Conservation (phyloP, 2,888 invertebrate species). For the Campoplex capitator region DNA sequence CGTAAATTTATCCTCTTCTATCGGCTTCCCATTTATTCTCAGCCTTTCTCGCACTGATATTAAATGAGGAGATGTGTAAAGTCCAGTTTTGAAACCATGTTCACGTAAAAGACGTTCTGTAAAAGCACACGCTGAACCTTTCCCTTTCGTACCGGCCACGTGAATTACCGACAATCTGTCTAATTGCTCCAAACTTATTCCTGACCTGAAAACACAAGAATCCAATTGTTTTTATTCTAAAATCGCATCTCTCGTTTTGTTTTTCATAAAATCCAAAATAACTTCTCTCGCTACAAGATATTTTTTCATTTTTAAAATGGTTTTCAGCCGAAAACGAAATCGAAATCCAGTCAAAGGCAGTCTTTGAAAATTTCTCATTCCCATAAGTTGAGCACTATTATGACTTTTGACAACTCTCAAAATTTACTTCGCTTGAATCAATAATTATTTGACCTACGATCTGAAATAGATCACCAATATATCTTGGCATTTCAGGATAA, state of each 20-base stretch:
- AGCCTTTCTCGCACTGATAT: constrained; percentile 96
- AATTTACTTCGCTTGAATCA: background rate
- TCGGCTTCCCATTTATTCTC: constrained; percentile 92
- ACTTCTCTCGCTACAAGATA: background rate
- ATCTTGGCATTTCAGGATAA: background rate
- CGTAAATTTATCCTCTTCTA: constrained; percentile 91
- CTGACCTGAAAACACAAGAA: constrained; percentile 85
- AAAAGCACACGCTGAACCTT: constrained; percentile 97
- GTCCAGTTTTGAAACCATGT: constrained; percentile 95
- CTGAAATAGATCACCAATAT: too few species aligned
- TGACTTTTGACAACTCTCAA: background rate
- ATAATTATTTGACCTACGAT: background rate
- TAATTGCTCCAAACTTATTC: constrained; percentile 88
- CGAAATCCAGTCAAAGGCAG: background rate
- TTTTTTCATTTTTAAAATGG: background rate
- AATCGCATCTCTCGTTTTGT: too few species aligned
- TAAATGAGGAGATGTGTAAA: constrained; percentile 98
- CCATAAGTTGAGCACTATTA: background rate
- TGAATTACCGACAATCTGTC: constrained; percentile 95
- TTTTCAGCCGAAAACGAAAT: background rate
- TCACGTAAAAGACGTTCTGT: constrained; percentile 94
- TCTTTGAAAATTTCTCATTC: background rate
- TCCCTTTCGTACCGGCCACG: constrained; percentile 98
- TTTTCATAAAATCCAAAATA: background rate
- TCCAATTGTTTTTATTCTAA: background rate